Evolutionary conservation across 2,113 vertebrate genomes (phyloP).

Genomic region (Etia nguti): DNA sequence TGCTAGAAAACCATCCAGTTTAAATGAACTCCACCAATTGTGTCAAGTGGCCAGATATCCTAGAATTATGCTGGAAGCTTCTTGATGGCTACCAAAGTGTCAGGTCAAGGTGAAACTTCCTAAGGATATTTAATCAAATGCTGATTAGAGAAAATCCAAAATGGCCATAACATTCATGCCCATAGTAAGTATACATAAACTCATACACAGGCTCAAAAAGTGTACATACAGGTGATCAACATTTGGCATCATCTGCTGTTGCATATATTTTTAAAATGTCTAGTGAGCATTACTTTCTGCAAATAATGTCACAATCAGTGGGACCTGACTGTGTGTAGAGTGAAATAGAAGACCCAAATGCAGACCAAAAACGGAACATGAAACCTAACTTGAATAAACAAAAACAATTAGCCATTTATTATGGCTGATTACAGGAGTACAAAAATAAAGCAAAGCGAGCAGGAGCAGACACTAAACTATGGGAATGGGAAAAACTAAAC

Average conservation of each 20-base stretch:
- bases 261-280: not conserved
- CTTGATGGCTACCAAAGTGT: not conserved
- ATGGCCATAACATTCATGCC: not conserved
- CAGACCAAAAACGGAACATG: too few relatives aligned
- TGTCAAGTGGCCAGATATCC: not conserved
- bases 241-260: not conserved
- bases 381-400: too few relatives aligned
- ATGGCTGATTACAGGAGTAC: too few relatives aligned
- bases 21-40: not conserved
- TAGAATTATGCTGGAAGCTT: not conserved
- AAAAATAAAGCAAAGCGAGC: too few relatives aligned
- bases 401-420: too few relatives aligned
- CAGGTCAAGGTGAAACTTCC: not conserved
- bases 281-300: not conserved
- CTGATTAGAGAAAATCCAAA: not conserved
- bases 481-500: too few relatives aligned
- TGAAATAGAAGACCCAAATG: too few relatives aligned
- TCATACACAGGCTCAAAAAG: not conserved
- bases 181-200: not conserved
- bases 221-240: not conserved
- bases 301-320: not conserved
- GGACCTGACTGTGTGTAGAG: too few relatives aligned
- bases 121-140: not conserved
- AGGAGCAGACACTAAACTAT: too few relatives aligned
- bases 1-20: not conserved